Evolutionary conservation across 2,888 invertebrate species (phyloP).

Genomic region (Nymphalis c-album): DNA sequence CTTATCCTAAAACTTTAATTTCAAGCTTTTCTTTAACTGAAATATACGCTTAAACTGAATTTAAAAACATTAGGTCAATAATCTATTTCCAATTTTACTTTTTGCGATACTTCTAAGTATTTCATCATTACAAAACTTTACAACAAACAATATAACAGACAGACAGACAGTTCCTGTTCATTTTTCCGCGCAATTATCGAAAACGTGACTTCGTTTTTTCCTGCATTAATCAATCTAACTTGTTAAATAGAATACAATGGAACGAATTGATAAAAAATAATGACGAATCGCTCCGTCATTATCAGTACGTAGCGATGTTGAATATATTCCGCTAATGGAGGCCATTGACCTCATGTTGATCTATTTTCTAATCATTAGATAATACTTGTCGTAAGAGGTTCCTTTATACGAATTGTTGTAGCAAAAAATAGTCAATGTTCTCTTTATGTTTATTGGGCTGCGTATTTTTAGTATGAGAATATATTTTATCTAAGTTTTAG

Average conservation of each 20-base stretch:
- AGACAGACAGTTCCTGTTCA: background rate
- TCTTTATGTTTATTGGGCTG: background rate
- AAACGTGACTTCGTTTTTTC: constrained; percentile 39
- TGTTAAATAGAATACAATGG: constrained; percentile 44
- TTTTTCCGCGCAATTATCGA: constrained; percentile 17
- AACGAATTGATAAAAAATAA: constrained; percentile 44
- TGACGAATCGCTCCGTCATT: constrained; percentile 53
- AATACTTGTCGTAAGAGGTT: constrained; percentile 39
- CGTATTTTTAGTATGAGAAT: too few relatives aligned
- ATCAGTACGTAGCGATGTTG: constrained; percentile 40
- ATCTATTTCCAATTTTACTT: too few relatives aligned
- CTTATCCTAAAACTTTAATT: too few relatives aligned
- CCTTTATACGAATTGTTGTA: constrained; percentile 33
- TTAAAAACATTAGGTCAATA: too few relatives aligned
- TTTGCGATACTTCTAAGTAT: background rate
- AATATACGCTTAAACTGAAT: too few relatives aligned
- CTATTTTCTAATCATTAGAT: constrained; percentile 42
- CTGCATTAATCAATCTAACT: constrained; percentile 45
- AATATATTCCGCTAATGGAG: constrained; percentile 35
- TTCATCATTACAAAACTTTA: background rate
- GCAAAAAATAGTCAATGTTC: constrained; percentile 3
- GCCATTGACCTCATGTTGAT: constrained; percentile 39
- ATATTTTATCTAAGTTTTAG: too few relatives aligned
- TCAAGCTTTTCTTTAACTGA: too few relatives aligned
- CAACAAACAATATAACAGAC: background rate